Conservation (phyloP, 2,113 vertebrate species). For the Rhea americana region DNA sequence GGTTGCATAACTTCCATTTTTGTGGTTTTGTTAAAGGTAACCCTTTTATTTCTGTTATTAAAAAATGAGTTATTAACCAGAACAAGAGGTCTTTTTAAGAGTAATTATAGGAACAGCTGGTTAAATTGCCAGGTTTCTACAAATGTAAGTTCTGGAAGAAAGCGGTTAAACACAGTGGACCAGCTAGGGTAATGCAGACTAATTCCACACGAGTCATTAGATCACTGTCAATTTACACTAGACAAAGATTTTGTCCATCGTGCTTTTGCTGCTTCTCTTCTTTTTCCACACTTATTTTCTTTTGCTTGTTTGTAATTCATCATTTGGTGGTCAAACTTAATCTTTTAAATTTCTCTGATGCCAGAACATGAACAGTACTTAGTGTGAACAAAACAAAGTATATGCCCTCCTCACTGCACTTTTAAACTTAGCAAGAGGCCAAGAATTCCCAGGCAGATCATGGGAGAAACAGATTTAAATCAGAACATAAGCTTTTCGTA, state of each 20-base stretch:
- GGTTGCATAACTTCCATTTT: not conserved
- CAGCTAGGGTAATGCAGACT: accelerated
- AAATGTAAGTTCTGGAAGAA: not conserved
- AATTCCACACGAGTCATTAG: not conserved
- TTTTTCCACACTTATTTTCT: not conserved
- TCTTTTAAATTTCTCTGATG: not conserved
- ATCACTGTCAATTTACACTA: not conserved
- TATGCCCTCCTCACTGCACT: not conserved
- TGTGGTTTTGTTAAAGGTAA: not conserved
- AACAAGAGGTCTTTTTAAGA: not conserved
- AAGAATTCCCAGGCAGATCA: not conserved
- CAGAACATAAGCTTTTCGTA: not conserved
- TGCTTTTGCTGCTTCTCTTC: not conserved
- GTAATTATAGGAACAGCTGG: not conserved
- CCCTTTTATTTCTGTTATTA: not conserved
- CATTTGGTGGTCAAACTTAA: not conserved
- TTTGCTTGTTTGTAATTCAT: not conserved
- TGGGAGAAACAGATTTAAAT: not conserved
- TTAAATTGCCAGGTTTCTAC: not conserved
- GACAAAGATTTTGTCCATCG: not conserved
- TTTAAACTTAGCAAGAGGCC: not conserved
- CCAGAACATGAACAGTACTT: not conserved
- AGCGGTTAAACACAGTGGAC: not conserved
- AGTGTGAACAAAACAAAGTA: not conserved
- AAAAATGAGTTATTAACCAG: not conserved